Conservation (phyloP, 2,113 vertebrate species). For the Oncorhynchus keta region DNA sequence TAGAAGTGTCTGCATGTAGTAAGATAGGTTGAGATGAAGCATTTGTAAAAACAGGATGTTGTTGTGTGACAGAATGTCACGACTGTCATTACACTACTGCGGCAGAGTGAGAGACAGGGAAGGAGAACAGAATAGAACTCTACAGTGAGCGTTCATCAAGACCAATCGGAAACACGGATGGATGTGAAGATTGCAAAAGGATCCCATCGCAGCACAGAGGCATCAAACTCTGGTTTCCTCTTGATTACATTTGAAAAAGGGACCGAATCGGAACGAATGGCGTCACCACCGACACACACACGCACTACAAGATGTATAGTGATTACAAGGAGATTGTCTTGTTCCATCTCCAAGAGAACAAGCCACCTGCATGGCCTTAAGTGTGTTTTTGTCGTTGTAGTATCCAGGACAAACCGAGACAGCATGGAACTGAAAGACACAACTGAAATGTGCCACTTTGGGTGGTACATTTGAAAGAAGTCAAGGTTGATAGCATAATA, state of each 20-base stretch:
- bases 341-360: background rate
- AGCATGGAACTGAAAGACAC: background rate
- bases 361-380: background rate
- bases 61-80: background rate
- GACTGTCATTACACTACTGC: background rate
- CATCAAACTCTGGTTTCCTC: background rate
- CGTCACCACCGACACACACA: background rate
- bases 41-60: background rate
- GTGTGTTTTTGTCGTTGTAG: background rate
- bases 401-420: background rate
- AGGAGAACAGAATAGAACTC: background rate
- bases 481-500: background rate
- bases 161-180: background rate
- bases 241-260: background rate
- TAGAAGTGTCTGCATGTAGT: background rate
- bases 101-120: no score
- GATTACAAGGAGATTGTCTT: background rate
- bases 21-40: background rate
- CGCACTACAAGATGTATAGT: background rate
- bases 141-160: background rate
- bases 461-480: background rate
- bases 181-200: background rate
- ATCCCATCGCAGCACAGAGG: background rate
- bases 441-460: background rate
- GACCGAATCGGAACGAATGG: background rate